Conservation (phyloP, 2,797 vertebrate genomes). For the Halcyon chelicuti region DNA sequence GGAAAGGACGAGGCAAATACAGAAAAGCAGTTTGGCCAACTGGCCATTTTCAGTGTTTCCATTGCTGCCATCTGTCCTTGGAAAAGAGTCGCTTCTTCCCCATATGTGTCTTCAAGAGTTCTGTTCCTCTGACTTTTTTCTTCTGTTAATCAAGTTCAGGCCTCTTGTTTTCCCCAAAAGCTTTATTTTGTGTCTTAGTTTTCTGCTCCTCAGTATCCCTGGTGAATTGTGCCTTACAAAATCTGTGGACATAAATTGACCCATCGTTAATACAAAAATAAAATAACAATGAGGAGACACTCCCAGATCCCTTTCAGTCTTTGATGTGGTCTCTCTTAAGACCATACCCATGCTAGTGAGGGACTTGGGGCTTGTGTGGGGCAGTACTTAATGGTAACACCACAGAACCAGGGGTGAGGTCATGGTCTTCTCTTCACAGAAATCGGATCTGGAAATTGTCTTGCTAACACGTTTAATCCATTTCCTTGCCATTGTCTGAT, state of each 20-base stretch:
- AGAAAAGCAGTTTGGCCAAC: conserved; percentile 2
- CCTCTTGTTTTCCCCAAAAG: conserved; percentile 42
- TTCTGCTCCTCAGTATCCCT: conserved; percentile 41
- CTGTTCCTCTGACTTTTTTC: background rate
- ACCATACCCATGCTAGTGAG: background rate
- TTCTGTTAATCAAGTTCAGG: conserved; percentile 53
- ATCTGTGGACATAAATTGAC: conserved; percentile 42
- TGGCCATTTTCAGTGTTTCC: background rate
- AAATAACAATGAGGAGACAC: conserved; percentile 60
- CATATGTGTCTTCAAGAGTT: conserved; percentile 30
- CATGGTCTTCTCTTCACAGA: conserved; percentile 55
- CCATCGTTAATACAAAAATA: conserved; percentile 37
- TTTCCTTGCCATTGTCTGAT: conserved; percentile 71
- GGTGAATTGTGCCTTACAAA: conserved; percentile 60
- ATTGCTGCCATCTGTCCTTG: conserved; percentile 33
- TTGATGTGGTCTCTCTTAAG: conserved; percentile 48
- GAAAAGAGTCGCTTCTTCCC: background rate
- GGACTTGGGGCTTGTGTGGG: background rate
- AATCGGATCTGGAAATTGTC: conserved; percentile 60
- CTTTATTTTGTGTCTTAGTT: conserved; percentile 41
- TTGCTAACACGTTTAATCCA: conserved; percentile 64
- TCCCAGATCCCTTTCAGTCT: conserved; percentile 41
- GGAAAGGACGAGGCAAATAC: background rate
- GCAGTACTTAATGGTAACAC: conserved; percentile 16
- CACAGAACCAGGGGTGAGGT: conserved; percentile 43